phyloP scores from a whole-genome alignment of 2,888 invertebrate species.

The Dascillus cervinus region DNA sequence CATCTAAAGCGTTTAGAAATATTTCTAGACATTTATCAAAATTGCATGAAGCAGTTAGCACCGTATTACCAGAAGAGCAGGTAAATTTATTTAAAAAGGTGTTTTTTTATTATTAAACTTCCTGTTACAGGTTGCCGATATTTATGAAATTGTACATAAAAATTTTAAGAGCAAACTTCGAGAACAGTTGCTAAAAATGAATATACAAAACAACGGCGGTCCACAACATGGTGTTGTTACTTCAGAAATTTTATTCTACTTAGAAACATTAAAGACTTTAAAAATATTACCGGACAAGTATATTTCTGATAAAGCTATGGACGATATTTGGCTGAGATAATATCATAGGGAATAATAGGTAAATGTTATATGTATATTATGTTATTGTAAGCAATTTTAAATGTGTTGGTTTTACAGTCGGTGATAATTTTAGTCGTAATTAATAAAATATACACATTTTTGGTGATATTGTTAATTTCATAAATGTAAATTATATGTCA shows the following conservation, averaged over 20 bases:
- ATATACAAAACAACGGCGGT: constrained; percentile 91
- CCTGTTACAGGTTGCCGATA: constrained; percentile 33
- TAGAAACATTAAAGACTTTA: constrained; percentile 75
- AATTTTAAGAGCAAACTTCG: constrained; percentile 81
- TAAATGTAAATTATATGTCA: no score
- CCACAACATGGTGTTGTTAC: constrained; percentile 94
- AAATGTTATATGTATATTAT: no score
- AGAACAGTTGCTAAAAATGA: constrained; percentile 76
- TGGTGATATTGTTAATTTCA: no score
- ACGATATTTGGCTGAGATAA: constrained; percentile 75
- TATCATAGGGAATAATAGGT: constrained; percentile 9
- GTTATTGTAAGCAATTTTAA: no score
- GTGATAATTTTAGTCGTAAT: no score
- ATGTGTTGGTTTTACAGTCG: no score
- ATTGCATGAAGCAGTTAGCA: constrained; percentile 83
- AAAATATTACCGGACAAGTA: constrained; percentile 69
- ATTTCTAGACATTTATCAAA: constrained; percentile 84
- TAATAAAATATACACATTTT: no score
- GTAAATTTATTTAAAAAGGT: constrained; percentile 38
- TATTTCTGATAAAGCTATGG: constrained; percentile 67
- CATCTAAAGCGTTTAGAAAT: constrained; percentile 81
- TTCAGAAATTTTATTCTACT: constrained; percentile 83
- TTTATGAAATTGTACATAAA: constrained; percentile 62
- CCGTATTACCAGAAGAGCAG: constrained; percentile 72
- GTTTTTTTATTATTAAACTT: constrained; percentile 1